phyloP scores from a whole-genome alignment of 2,797 vertebrate genomes.

The Sphenodon punctatus region DNA sequence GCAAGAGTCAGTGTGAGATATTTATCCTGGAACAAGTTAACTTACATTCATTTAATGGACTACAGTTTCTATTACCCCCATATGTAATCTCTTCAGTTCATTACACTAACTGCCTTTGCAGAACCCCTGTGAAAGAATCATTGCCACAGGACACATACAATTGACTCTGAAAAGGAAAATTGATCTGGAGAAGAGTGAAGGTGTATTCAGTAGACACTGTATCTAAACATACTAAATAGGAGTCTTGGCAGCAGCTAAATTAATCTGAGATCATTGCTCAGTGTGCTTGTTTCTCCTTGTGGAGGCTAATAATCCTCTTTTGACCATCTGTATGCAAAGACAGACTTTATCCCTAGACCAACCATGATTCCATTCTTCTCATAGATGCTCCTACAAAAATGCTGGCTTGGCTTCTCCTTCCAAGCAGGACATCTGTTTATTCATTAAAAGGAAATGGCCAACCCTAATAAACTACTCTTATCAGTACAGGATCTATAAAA shows the following conservation, averaged over 20 bases:
- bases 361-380: not conserved
- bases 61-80: accelerated
- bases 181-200: accelerated
- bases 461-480: no score
- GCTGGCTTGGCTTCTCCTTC: no score
- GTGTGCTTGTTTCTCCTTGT: not conserved
- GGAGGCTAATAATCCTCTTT: not conserved
- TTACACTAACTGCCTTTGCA: not conserved
- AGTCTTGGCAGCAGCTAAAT: not conserved
- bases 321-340: no score
- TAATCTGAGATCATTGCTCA: not conserved
- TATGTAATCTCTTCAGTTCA: not conserved
- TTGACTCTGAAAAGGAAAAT: not conserved
- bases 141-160: not conserved
- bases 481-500: no score
- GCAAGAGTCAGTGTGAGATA: not conserved
- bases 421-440: no score
- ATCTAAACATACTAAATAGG: not conserved
- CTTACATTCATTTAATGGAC: not conserved
- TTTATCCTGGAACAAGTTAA: not conserved
- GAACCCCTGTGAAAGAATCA: not conserved
- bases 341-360: no score
- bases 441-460: no score
- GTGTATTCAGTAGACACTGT: not conserved
- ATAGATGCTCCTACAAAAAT: no score